Conservation (phyloP, 2,888 invertebrate species). For the Cacoxenus indagator region DNA sequence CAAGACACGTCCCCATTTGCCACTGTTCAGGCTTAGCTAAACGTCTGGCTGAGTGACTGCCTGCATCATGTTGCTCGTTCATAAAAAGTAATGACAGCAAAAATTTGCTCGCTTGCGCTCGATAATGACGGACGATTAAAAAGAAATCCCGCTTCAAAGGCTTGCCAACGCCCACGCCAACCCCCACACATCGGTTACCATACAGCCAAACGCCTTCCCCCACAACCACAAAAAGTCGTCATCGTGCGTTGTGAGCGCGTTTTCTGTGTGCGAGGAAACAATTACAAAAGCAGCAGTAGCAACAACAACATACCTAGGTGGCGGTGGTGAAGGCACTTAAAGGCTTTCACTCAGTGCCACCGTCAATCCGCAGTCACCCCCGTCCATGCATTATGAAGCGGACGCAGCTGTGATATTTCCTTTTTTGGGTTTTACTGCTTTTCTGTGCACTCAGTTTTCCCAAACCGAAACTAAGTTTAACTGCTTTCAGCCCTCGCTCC, state of each 20-base stretch:
- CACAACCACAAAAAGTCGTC: not conserved
- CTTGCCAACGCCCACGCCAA: slow-evolving; percentile 28
- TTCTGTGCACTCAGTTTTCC: slow-evolving; percentile 2
- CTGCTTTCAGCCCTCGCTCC: not conserved
- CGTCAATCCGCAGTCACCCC: not conserved
- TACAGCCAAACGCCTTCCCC: slow-evolving; percentile 16
- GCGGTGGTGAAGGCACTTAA: slow-evolving; percentile 5
- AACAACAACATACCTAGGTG: not conserved
- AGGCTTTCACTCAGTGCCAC: not conserved
- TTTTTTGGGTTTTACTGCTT: slow-evolving; percentile 16
- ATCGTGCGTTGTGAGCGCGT: not conserved
- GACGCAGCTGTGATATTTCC: slow-evolving; percentile 22
- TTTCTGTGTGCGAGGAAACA: slow-evolving; percentile 14
- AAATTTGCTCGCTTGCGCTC: slow-evolving; percentile 48
- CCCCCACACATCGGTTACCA: not conserved
- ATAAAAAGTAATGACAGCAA: slow-evolving; percentile 62
- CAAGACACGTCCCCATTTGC: slow-evolving; percentile 14
- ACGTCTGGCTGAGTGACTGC: slow-evolving; percentile 30
- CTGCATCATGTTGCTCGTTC: slow-evolving; percentile 57
- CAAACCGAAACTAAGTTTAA: not conserved
- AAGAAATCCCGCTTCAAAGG: slow-evolving; percentile 39
- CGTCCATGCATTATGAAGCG: slow-evolving; percentile 5
- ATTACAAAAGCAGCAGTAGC: slow-evolving; percentile 5
- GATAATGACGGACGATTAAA: slow-evolving; percentile 54
- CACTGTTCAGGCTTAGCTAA: slow-evolving; percentile 17